phyloP scores from a whole-genome alignment of 2,797 vertebrate species.

The Pterois miles region DNA sequence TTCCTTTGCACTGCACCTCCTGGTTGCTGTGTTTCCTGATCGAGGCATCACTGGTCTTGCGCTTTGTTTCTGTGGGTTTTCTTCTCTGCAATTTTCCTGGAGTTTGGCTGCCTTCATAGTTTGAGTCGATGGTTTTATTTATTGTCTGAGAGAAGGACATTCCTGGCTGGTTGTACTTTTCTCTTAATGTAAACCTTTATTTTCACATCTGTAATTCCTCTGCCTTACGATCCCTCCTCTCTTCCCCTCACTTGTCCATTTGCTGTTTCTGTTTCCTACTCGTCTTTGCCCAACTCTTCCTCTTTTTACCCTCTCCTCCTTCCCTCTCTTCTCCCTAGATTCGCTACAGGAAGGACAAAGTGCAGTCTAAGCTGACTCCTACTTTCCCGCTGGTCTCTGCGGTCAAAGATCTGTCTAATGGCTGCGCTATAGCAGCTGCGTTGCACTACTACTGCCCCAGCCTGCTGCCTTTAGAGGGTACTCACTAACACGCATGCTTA shows the following conservation, averaged over 20 bases:
- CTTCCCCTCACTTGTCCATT: slow-evolving; percentile 14
- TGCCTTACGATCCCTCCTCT: not conserved
- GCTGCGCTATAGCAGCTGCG: slow-evolving; percentile 88
- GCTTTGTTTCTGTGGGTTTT: slow-evolving; percentile 56
- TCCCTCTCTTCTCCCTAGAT: slow-evolving; percentile 80
- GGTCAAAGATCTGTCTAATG: slow-evolving; percentile 91
- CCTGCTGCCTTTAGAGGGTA: slow-evolving; percentile 89
- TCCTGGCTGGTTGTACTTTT: slow-evolving; percentile 39
- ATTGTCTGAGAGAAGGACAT: not conserved
- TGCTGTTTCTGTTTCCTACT: slow-evolving; percentile 23
- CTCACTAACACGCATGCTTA: slow-evolving; percentile 26
- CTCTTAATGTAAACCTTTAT: slow-evolving; percentile 7
- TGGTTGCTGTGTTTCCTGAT: slow-evolving; percentile 25
- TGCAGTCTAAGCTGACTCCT: slow-evolving; percentile 87
- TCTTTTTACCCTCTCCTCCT: slow-evolving; percentile 19
- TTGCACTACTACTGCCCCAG: slow-evolving; percentile 91
- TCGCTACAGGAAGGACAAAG: slow-evolving; percentile 93
- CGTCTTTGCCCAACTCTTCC: slow-evolving; percentile 20
- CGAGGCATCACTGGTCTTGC: slow-evolving; percentile 33
- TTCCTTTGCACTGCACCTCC: slow-evolving; percentile 38
- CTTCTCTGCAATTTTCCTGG: slow-evolving; percentile 28
- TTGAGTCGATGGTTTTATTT: slow-evolving; percentile 35
- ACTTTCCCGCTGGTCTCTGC: slow-evolving; percentile 88
- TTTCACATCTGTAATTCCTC: not conserved
- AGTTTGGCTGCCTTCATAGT: slow-evolving; percentile 48